Evolutionary conservation across 2,113 vertebrate species (phyloP).

Genomic region (Miniopterus natalensis): DNA sequence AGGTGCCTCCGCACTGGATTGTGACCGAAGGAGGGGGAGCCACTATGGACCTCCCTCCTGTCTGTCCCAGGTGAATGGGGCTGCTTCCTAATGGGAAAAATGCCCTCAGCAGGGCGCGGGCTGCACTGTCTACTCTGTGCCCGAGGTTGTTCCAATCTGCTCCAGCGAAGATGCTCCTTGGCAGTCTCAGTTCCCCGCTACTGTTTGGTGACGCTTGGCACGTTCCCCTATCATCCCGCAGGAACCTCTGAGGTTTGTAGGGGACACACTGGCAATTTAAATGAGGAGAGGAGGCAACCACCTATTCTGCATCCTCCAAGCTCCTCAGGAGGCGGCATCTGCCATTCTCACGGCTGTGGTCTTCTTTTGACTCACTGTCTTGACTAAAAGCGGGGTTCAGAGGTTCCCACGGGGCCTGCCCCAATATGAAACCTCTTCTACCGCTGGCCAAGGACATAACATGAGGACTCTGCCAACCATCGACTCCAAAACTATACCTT

Average conservation of each 20-base stretch:
- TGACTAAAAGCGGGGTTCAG: not conserved
- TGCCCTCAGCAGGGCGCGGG: no score
- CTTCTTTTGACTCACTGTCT: not conserved
- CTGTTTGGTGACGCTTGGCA: not conserved
- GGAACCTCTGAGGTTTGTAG: not conserved
- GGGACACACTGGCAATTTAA: not conserved
- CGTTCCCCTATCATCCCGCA: not conserved
- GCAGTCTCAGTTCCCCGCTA: not conserved
- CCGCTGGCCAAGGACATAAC: not conserved
- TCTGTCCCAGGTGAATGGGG: no score
- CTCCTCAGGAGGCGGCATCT: not conserved
- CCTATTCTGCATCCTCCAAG: not conserved
- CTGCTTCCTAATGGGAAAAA: no score
- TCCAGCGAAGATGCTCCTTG: not conserved
- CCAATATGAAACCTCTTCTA: not conserved
- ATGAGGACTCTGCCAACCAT: not conserved
- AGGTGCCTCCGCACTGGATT: not conserved
- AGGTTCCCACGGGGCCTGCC: not conserved
- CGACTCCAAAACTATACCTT: not conserved
- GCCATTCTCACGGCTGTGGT: not conserved
- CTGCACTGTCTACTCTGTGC: no score
- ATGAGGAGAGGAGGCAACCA: not conserved
- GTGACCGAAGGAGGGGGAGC: no score
- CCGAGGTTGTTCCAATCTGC: not conserved
- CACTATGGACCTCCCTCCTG: no score